A percentile compares a stretch with the other conserved stretches of the same genome.
Conservation (phyloP, 1,140 invertebrate species). For the Drosophila paulistorum region DNA sequence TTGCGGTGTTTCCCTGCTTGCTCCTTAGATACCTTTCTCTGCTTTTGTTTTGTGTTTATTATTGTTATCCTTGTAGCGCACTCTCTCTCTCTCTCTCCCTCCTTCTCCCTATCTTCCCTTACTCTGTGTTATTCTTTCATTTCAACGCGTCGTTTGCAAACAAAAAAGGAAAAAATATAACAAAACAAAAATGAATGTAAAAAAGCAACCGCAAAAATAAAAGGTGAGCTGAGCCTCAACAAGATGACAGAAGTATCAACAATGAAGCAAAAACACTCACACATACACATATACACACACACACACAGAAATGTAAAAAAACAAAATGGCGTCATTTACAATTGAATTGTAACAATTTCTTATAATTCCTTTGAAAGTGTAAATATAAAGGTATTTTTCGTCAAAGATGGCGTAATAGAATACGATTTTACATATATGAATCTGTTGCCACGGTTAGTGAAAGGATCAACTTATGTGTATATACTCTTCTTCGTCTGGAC, state of each 20-base stretch:
- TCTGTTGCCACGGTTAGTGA: too few relatives aligned
- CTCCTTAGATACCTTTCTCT: conserved; percentile 14
- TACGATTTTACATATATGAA: too few relatives aligned
- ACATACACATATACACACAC: neutral
- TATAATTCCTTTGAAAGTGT: neutral
- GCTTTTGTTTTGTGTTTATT: conserved; percentile 20
- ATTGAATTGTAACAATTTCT: neutral
- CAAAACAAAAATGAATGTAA: conserved; percentile 4
- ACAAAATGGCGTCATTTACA: conserved; percentile 3
- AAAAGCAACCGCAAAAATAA: conserved; percentile 13
- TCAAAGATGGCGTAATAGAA: too few relatives aligned
- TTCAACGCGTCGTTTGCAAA: conserved; percentile 34
- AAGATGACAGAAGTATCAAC: conserved; percentile 9
- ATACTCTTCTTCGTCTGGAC: too few relatives aligned
- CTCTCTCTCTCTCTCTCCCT: neutral
- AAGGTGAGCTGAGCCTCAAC: conserved; percentile 10
- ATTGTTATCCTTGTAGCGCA: conserved; percentile 39
- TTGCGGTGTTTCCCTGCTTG: conserved; percentile 30
- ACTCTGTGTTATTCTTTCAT: conserved; percentile 21
- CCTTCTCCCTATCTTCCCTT: neutral
- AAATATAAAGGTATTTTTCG: neutral
- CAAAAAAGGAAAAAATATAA: conserved; percentile 28
- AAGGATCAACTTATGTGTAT: too few relatives aligned
- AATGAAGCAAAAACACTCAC: neutral
- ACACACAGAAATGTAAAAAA: neutral